A percentile compares a stretch with the other conserved stretches of the same genome.
phyloP scores from a whole-genome alignment of 2,113 vertebrate species.

The Daphoenositta chrysoptera region DNA sequence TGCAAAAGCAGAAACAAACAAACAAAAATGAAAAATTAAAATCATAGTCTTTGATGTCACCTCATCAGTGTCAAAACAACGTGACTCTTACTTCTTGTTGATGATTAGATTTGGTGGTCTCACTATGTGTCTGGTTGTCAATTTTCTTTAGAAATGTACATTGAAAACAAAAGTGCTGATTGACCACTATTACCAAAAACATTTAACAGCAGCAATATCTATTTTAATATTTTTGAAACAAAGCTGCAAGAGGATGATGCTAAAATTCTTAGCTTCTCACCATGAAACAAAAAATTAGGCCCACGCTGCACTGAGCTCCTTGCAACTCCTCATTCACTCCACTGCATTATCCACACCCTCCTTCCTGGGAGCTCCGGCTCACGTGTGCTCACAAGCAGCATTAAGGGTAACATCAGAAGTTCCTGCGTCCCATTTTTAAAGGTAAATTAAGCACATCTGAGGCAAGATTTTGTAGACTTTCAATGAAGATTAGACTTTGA shows the following conservation, averaged over 20 bases:
- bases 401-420: not conserved
- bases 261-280: not conserved
- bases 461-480: conserved; percentile 12
- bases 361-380: not conserved
- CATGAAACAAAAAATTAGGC: not conserved
- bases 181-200: not conserved
- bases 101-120: not conserved
- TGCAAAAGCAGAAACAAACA: not conserved
- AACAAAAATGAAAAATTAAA: not conserved
- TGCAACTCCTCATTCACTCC: not conserved
- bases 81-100: not conserved
- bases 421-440: not conserved
- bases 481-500: conserved; percentile 20
- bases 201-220: not conserved
- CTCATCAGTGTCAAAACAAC: not conserved
- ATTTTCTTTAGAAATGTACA: not conserved
- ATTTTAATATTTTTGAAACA: not conserved
- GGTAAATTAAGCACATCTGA: conserved; percentile 7
- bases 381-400: not conserved
- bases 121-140: not conserved
- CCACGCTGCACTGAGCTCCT: not conserved
- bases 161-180: not conserved
- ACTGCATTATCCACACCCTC: not conserved
- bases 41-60: not conserved
- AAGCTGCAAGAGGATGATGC: not conserved